These are phyloP conservation scores for Aphaenogaster rudis DNA, from an alignment of 1,140 invertebrate species.

Conservation along the genomic window DNA sequence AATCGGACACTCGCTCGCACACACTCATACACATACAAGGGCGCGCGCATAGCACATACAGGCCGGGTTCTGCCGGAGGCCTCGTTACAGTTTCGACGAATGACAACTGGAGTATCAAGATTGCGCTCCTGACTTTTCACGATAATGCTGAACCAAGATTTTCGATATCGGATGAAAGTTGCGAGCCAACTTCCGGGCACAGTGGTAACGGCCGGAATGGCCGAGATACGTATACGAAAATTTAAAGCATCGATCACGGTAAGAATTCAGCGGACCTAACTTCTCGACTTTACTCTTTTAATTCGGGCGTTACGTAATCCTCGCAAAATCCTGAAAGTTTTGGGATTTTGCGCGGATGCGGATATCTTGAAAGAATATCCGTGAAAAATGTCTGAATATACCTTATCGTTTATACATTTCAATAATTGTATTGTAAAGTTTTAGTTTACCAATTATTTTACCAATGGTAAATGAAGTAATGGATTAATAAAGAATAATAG, in stretches of 20 bases:
- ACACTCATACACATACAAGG: not conserved
- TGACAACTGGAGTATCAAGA: constrained; percentile 58
- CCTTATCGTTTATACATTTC: constrained; percentile 5
- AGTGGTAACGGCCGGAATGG: constrained; percentile 25
- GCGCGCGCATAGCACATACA: not conserved
- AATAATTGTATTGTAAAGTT: constrained; percentile 8
- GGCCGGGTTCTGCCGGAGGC: not conserved
- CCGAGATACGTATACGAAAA: constrained; percentile 53
- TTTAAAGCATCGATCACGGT: constrained; percentile 58
- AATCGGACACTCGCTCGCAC: not conserved
- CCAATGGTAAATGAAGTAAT: not conserved
- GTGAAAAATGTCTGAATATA: constrained; percentile 3
- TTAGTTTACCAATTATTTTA: not conserved
- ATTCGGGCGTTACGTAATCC: constrained; percentile 44
- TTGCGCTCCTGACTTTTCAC: constrained; percentile 37
- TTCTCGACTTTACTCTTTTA: constrained; percentile 48
- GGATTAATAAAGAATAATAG: not conserved
- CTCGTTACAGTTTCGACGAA: constrained; percentile 54
- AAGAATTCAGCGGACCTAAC: constrained; percentile 33
- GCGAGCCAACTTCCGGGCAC: constrained; percentile 43
- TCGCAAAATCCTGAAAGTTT: constrained; percentile 14
- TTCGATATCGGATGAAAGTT: constrained; percentile 62
- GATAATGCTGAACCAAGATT: constrained; percentile 57
- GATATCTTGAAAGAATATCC: constrained; percentile 7
- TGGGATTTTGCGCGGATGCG: constrained; percentile 7